Evolutionary conservation across 2,888 invertebrate genomes (phyloP), one percentile per base, ranked within the genome.

Genomic region (Drosophila macrospina): DNA sequence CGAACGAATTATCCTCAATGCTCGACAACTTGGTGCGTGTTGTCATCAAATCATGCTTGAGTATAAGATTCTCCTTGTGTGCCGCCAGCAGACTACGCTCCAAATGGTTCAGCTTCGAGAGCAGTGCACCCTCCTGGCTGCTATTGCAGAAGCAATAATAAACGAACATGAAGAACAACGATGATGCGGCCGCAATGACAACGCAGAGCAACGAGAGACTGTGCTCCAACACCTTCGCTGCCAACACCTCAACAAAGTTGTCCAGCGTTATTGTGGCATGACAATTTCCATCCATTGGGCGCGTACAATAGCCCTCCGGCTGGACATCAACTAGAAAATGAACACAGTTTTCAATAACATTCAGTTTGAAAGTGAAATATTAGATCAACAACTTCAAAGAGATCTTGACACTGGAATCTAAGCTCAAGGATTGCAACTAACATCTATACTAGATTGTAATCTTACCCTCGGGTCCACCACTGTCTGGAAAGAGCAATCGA

Each of bases 141-240:
- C 93, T 94, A 88, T 95, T 96, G 91, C 96, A 96, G 69, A 96
- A 94, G 80, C 95, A 95, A 90, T 96, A 95, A 91, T 96, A 96
- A 20, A 96, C 96, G 65, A 96, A 93, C 15, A 95, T 94, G 87
- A 97, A 96, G 51, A 96, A 91, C 6, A 96, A 92, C 0, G 95
- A 94, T 0, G 96, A 94, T n/a, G 94, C 92, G 3, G 96, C 95
- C n/a, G 96, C 95, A 48, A 96, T 93, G 11, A 93, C 88, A 32
- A 95, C 92, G 89, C 94, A 95, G 1, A 94, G 93, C 11, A 95
- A 86, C 2, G 94, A 80, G 15, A 94, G 92, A 72, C 93, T 93
- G 47, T 90, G 80, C 28, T 92, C 91, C 37, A 92, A 61, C 10
- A 92, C 47, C 48, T 89, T 88, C 1, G 71, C 67, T 2, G 88